Evolutionary conservation across 1,140 invertebrate genomes (phyloP), one percentile per base, ranked within the genome.

Genomic region (Trialeurodes vaporariorum): DNA sequence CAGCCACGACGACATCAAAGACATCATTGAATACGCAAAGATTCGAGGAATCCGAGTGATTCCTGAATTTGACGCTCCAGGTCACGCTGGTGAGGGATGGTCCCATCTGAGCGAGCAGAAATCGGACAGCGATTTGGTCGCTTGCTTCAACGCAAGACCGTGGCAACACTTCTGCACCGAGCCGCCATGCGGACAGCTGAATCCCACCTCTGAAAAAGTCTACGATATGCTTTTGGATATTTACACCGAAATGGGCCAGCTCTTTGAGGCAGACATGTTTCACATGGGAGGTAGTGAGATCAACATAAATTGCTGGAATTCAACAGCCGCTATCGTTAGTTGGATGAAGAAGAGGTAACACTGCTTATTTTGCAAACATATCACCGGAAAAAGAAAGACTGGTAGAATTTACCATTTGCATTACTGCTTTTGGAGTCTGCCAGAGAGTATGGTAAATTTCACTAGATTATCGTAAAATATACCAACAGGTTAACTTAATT

Each of bases 261-360:
- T 82, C 49, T 90, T 91, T 72, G 68, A 84, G 25, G 84, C 88
- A 0, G 88, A 91, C 72, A 78, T 93, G 0, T 93, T 93, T 76
- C 92, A 94, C 73, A 92, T 93, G 90, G 92, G 92, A 25, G 92
- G 91, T 0, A 91, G 93, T 74, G 91, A 94, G 75, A 90, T 85
- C 1, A 79, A 82, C 68, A 73, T 83, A 23, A 78, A 79, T 26
- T 93, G 91, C 74, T 94, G 92, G 92, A 91, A 89, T 72, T 82
- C 84, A 1, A 86, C 85, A 0, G 71, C 76, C 5, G 77, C 78
- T 22, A 88, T 94, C 82, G 79, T 61, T 58, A 75, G 85, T 2
- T 92, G 87, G 84, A 90, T 94, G 87, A 26, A 22, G 25, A 73
- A 49, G 34, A 49, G 34, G 34, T 49, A 49, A n/a, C n/a, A n/a